A percentile compares a stretch with the other conserved stretches of the same genome.
Conservation (phyloP, 2,113 vertebrate species). For the Oncorhynchus keta region DNA sequence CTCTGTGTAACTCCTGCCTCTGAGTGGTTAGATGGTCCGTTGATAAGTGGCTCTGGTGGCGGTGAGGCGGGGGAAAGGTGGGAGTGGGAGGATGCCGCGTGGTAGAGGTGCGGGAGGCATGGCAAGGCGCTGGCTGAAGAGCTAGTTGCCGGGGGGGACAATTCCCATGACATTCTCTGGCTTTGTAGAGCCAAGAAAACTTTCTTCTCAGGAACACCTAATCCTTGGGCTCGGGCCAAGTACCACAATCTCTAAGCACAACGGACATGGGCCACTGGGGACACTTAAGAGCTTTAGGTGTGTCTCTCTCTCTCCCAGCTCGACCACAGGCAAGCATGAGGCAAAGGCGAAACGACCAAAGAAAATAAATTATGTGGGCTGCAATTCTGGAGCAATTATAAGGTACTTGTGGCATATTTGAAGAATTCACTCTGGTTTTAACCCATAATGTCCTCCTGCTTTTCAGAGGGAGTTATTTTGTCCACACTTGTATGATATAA, state of each 20-base stretch:
- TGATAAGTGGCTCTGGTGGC: constrained; percentile 71
- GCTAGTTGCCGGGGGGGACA: constrained; percentile 31
- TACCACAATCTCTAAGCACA: constrained; percentile 77
- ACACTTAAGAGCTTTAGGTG: constrained; percentile 84
- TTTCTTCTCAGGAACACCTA: constrained; percentile 84
- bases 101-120: not conserved
- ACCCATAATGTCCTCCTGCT: constrained; percentile 58
- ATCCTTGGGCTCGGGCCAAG: constrained; percentile 83
- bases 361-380: constrained; percentile 82
- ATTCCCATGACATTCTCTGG: constrained; percentile 80
- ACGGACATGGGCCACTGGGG: constrained; percentile 79
- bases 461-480: constrained; percentile 13
- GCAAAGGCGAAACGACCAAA: constrained; percentile 82
- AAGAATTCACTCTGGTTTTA: constrained; percentile 73
- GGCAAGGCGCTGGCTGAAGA: not conserved
- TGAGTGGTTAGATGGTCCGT: constrained; percentile 73
- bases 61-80: not conserved
- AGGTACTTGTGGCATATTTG: constrained; percentile 77
- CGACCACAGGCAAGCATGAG: constrained; percentile 79
- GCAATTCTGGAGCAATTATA: constrained; percentile 80
- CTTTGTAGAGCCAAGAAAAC: constrained; percentile 77
- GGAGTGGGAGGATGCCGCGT: not conserved
- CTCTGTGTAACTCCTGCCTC: constrained; percentile 78
- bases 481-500: not conserved
- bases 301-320: constrained; percentile 79